phyloP scores from a whole-genome alignment of 1,140 invertebrate genomes.

The Drosophila ogumai region DNA sequence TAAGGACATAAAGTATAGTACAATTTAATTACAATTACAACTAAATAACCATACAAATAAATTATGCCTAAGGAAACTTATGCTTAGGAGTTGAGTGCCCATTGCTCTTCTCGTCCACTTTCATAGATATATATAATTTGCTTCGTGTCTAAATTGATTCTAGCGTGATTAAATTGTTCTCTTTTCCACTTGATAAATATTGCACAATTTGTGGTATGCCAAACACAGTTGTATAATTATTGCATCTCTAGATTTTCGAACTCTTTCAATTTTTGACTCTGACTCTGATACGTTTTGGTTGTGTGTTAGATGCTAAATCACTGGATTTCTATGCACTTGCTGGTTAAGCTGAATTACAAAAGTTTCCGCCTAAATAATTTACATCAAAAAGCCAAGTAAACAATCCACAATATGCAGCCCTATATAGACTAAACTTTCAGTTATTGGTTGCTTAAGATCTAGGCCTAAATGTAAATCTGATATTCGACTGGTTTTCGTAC shows the following conservation, averaged over 20 bases:
- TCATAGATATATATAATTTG: slow-evolving; percentile 42
- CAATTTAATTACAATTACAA: slow-evolving; percentile 75
- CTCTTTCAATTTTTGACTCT: slow-evolving; percentile 29
- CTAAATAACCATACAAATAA: slow-evolving; percentile 76
- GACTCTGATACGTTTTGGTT: slow-evolving; percentile 65
- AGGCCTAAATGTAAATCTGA: slow-evolving; percentile 76
- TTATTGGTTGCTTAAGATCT: slow-evolving; percentile 74
- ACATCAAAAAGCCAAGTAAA: slow-evolving; percentile 71
- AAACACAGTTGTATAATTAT: slow-evolving; percentile 51
- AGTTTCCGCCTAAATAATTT: slow-evolving; percentile 62
- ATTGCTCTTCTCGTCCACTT: slow-evolving; percentile 50
- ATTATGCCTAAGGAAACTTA: slow-evolving; percentile 68
- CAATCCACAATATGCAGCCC: slow-evolving; percentile 61
- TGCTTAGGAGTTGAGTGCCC: slow-evolving; percentile 59
- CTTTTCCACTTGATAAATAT: slow-evolving; percentile 46
- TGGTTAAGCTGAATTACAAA: slow-evolving; percentile 64
- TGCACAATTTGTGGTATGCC: slow-evolving; percentile 58
- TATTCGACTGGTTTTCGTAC: slow-evolving; percentile 70
- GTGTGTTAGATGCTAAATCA: slow-evolving; percentile 68
- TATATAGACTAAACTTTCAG: slow-evolving; percentile 65
- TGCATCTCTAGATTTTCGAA: slow-evolving; percentile 48
- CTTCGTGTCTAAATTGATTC: slow-evolving; percentile 46
- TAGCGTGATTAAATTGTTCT: slow-evolving; percentile 41
- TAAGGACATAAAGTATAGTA: slow-evolving; percentile 66
- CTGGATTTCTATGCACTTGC: slow-evolving; percentile 62